Base-by-base conservation (phyloP, 2,888 invertebrate genomes). In the Lithosia quadra region DNA sequence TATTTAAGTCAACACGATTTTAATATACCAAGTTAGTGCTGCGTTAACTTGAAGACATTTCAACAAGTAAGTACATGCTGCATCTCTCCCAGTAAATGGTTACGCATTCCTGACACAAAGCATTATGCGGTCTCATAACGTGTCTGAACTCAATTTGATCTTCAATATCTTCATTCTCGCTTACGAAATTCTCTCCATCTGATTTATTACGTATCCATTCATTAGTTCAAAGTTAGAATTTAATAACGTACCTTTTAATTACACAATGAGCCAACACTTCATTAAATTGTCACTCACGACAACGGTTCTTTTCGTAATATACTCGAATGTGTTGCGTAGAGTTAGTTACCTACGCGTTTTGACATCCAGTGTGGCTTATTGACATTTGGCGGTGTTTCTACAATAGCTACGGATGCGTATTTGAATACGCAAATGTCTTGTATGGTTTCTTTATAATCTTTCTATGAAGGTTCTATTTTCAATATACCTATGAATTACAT, bases 231-330 rank as follows among this genome's bases (percentile, higher is more conserved):
- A 81, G 82, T 84, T 83, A 85, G 86, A 74, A 82, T 91, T 91
- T 91, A 90, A 92, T 90, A 89, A 87, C 87, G 84, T 87, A 85
- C 81, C 81, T 88, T 90, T 87, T 91, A 92, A 90, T 93, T 92
- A 90, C 87, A 92, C 91, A 93, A 93, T 91, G 87, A 84, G 71
- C 87, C 86, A 89, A 90, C 90, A 91, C 89, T 93, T 93, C 91
- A 92, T 93, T 93, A 92, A 90, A 92, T 91, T 93, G 92, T 93
- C 93, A 93, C 92, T 93, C 92, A 92, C 68, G 83, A 82, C n/a
- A n/a, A n/a, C 80, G 83, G 77, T 82, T 84, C 84, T 87, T 88
- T 88, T 86, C 81, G 84, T 87, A 89, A 89, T 86, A 83, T 81
- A 83, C 78, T 82, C 69, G 28, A 65, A 62, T 65, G 66, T 76